Evolutionary conservation across 2,888 invertebrate genomes (phyloP).

Genomic region (Tenodera sinensis): DNA sequence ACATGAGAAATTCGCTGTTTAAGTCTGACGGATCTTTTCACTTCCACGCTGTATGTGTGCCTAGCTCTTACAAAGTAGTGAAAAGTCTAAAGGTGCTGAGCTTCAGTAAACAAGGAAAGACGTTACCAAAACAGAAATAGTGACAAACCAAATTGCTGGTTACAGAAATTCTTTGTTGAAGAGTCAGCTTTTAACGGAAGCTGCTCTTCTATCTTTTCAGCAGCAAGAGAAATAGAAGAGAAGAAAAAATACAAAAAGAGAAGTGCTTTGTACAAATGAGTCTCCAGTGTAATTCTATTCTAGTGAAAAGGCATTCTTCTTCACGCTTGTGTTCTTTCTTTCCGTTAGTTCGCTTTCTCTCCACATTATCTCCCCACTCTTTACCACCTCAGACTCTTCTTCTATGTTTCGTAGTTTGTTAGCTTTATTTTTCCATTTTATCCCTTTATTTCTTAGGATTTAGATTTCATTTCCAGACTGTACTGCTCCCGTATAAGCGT

Average conservation of each 20-base stretch:
- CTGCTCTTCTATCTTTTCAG: neutral
- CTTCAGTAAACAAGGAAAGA: neutral
- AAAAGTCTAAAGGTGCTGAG: neutral
- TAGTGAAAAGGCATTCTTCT: neutral
- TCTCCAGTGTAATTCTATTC: neutral
- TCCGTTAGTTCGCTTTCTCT: neutral
- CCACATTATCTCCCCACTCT: neutral
- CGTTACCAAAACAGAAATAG: neutral
- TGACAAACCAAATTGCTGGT: neutral
- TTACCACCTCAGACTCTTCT: neutral
- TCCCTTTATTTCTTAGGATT: neutral
- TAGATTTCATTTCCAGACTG: neutral
- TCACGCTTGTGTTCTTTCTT: neutral
- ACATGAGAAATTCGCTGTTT: too few species aligned
- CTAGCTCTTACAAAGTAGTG: too few species aligned
- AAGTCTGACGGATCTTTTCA: too few species aligned
- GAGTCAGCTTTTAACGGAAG: neutral
- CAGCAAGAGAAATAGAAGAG: neutral
- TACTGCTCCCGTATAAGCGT: neutral
- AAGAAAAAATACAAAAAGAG: neutral
- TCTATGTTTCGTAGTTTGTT: neutral
- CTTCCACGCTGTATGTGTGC: too few species aligned
- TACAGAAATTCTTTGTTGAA: neutral
- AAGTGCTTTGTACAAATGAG: neutral
- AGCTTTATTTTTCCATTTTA: neutral